Evolutionary conservation across 1,140 invertebrate genomes (phyloP), one percentile per base, ranked within the genome.

Genomic region (Neuroterus valhalla): DNA sequence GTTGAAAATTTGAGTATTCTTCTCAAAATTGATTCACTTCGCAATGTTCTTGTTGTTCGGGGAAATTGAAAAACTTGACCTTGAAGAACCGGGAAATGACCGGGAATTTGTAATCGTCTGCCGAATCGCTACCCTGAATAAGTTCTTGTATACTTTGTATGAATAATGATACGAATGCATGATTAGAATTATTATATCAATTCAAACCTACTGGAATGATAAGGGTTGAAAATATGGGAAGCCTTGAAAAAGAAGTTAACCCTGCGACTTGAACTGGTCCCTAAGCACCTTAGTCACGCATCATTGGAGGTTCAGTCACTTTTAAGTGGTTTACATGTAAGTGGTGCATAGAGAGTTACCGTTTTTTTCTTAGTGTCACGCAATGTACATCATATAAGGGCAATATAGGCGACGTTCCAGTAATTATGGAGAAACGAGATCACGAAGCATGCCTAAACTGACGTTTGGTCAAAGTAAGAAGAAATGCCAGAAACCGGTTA

Each of bases 401-500:
- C 50, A 17, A 62, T 62, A 31, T 26, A 31, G 55, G 55, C 21
- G 55, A 62, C 31, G 55, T 23, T 31, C 55, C 55, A 62, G 31
- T 62, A 62, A 62, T 26, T 23, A 5, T 23, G 52, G 52, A 15
- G 15, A 62, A 62, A 38, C 55, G 55, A 62, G 55, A 62, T 62
- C 55, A 62, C 21, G 55, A 62, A 62, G 55, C 55, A 62, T 62
- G 8, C 26, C 55, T 62, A 62, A 62, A 62, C 31, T 62, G 55
- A 38, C 55, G 55, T 62, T 62, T 23, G n/a, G 55, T 62, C 55
- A 62, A 26, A 23, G 55, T 62, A 62, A 62, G 55, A 38, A 62
- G 55, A 62, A 62, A 62, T 62, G 55, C 31, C 55, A 62, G 55
- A 62, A 62, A 62, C 55, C 55, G 55, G 55, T 62, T 62, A 23